Conservation (phyloP, 2,113 vertebrate genomes). For the Isurus oxyrinchus region DNA sequence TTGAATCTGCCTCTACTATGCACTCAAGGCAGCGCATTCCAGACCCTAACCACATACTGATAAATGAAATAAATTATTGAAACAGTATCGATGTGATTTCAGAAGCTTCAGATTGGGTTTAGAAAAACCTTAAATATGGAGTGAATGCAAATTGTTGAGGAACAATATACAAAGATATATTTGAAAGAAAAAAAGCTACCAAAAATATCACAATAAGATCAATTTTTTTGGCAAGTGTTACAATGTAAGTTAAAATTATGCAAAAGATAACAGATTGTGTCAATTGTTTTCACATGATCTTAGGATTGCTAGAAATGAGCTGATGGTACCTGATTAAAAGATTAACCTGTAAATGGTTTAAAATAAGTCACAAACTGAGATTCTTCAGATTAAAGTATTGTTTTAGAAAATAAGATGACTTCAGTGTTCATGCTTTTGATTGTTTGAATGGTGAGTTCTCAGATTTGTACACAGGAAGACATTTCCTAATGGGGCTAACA, state of each 20-base stretch:
- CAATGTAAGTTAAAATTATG: not conserved
- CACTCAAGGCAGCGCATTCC: not conserved
- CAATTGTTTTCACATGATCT: not conserved
- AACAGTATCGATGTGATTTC: not conserved
- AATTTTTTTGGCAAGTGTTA: not conserved
- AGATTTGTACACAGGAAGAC: not conserved
- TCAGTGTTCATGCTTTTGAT: not conserved
- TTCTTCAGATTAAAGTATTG: not conserved
- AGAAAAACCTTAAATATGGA: not conserved
- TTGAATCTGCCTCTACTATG: not conserved
- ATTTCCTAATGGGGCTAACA: not conserved
- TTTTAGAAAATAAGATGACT: not conserved
- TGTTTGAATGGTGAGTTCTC: not conserved
- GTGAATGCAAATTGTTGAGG: not conserved
- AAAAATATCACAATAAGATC: not conserved
- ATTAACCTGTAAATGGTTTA: not conserved
- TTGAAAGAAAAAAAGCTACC: not conserved
- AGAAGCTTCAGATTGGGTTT: not conserved
- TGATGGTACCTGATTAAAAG: not conserved
- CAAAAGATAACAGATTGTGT: not conserved
- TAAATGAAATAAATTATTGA: not conserved
- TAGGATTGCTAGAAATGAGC: not conserved
- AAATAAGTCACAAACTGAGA: not conserved
- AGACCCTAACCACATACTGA: not conserved
- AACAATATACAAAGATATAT: not conserved